Evolutionary conservation across 1,140 invertebrate genomes (phyloP).

Genomic region (Centruroides vittatus): DNA sequence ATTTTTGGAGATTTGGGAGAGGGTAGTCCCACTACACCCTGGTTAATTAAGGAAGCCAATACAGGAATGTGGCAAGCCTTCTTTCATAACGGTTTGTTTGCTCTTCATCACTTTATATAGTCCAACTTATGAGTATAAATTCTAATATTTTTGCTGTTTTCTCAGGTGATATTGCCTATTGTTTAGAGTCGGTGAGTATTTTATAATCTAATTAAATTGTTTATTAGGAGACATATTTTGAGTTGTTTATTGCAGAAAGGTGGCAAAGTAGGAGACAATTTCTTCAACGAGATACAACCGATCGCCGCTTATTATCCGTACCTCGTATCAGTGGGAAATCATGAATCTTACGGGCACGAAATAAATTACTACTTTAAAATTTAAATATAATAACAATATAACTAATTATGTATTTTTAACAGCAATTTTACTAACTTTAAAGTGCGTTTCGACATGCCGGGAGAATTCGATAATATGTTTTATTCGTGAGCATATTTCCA

Average conservation of each 20-base stretch:
- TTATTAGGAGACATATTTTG: background rate
- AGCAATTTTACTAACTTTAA: no score
- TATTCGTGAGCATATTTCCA: no score
- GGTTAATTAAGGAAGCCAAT: slow-evolving; percentile 66
- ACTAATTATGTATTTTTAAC: no score
- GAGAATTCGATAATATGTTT: no score
- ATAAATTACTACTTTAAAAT: no score
- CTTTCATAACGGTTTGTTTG: slow-evolving; percentile 59
- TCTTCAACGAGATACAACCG: slow-evolving; percentile 76
- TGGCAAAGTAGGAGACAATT: slow-evolving; percentile 66
- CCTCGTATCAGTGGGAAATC: slow-evolving; percentile 83
- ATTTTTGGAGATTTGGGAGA: slow-evolving; percentile 80
- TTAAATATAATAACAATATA: no score
- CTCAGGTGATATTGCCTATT: slow-evolving; percentile 72
- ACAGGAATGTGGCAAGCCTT: slow-evolving; percentile 67
- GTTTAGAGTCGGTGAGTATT: slow-evolving; percentile 58
- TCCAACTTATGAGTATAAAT: no score
- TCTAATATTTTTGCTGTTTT: background rate
- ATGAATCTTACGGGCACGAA: slow-evolving; percentile 43
- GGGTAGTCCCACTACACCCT: slow-evolving; percentile 42
- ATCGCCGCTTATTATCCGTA: slow-evolving; percentile 77
- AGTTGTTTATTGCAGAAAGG: slow-evolving; percentile 35
- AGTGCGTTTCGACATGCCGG: no score
- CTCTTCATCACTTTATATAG: no score
- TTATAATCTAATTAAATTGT: background rate